Percentiles rank a stretch among this genome's conserved stretches.
These are phyloP conservation scores for Cataglyphis livida DNA, from an alignment of 2,888 invertebrate species.

Conservation along the genomic window DNA sequence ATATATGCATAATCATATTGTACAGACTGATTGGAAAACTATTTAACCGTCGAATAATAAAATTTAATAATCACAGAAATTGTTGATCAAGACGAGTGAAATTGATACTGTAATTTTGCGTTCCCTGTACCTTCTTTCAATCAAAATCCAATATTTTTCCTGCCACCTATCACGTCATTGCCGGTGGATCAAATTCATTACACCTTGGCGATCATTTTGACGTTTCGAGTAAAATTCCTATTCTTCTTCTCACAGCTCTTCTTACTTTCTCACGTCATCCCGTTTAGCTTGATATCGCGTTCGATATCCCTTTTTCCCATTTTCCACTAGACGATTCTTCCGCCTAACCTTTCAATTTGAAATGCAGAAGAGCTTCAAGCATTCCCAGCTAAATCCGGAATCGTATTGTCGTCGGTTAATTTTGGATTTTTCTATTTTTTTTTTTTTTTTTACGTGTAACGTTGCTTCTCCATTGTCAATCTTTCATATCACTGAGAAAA, in stretches of 20 bases:
- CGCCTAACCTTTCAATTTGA: conserved; percentile 68
- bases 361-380: conserved; percentile 68
- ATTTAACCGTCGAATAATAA: conserved; percentile 22
- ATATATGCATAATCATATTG: background rate
- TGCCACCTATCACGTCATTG: conserved; percentile 8
- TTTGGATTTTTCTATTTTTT: conserved; percentile 48
- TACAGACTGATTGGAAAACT: background rate
- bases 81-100: conserved; percentile 29
- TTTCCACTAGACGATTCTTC: conserved; percentile 60
- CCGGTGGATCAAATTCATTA: conserved; percentile 51
- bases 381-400: conserved; percentile 39
- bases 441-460: conserved; percentile 4
- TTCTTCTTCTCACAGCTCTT: conserved; percentile 53
- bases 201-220: conserved; percentile 49
- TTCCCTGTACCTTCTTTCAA: conserved; percentile 10
- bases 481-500: background rate
- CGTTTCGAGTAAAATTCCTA: conserved; percentile 61
- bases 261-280: conserved; percentile 44
- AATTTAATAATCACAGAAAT: conserved; percentile 53
- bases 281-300: conserved; percentile 39
- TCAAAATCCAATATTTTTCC: conserved; percentile 58
- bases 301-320: conserved; percentile 59
- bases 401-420: conserved; percentile 59
- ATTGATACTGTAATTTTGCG: conserved; percentile 41
- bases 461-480: conserved; percentile 16